Conservation (phyloP, 2,888 invertebrate species). For the Drosophila nigricruria region DNA sequence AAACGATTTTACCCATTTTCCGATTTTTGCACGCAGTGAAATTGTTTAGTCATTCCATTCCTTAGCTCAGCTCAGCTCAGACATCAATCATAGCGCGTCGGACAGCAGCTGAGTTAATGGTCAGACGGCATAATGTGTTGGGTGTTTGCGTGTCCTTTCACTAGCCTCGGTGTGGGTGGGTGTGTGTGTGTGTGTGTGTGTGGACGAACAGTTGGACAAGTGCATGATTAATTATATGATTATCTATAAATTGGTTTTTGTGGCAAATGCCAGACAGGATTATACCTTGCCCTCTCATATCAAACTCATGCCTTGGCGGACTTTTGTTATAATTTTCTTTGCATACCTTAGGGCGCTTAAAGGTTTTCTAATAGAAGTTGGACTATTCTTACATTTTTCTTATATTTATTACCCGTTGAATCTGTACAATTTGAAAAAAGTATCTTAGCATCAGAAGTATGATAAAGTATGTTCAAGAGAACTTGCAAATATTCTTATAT, state of each 20-base stretch:
- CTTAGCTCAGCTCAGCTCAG: slow-evolving; percentile 12
- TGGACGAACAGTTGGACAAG: slow-evolving; percentile 64
- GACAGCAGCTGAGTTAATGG: slow-evolving; percentile 68
- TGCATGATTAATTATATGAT: slow-evolving; percentile 81
- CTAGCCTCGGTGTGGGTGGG: slow-evolving; percentile 4
- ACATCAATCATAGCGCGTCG: slow-evolving; percentile 71
- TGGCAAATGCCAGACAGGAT: slow-evolving; percentile 28
- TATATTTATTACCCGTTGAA: too few species aligned
- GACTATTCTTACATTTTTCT: too few species aligned
- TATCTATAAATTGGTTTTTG: slow-evolving; percentile 77
- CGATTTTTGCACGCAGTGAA: slow-evolving; percentile 66
- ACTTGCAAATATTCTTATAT: too few species aligned
- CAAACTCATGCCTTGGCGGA: background rate
- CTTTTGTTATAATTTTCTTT: slow-evolving; percentile 29
- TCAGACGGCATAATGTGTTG: slow-evolving; percentile 67
- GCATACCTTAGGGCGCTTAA: slow-evolving; percentile 64
- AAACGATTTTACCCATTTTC: slow-evolving; percentile 45
- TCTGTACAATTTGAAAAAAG: too few species aligned
- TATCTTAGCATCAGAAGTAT: too few species aligned
- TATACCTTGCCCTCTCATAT: background rate
- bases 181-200: slow-evolving; percentile 22
- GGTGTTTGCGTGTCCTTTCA: slow-evolving; percentile 71
- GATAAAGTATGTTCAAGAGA: too few species aligned
- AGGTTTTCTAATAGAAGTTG: background rate
- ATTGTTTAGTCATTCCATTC: slow-evolving; percentile 70